These are phyloP conservation scores for Myopa testacea DNA, from an alignment of 2,888 invertebrate species.

Conservation along the genomic window DNA sequence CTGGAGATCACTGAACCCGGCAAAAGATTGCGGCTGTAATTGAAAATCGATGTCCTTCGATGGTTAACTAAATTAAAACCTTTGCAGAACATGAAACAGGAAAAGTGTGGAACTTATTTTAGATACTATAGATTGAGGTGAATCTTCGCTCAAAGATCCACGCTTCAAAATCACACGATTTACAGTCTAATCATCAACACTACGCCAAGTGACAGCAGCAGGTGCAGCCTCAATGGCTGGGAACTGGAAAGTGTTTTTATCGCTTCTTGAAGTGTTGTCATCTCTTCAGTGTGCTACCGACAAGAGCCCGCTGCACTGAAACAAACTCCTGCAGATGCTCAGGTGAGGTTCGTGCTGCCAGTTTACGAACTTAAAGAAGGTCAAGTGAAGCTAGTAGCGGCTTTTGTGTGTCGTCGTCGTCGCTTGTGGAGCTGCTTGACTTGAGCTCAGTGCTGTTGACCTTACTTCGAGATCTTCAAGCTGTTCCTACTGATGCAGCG, in stretches of 20 bases:
- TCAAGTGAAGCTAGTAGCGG: conserved; percentile 2
- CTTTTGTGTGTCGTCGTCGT: background rate
- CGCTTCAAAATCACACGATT: background rate
- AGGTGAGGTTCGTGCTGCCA: too few relatives aligned
- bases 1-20: too few relatives aligned
- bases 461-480: background rate
- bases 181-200: background rate
- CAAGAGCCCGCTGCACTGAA: too few relatives aligned
- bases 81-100: too few relatives aligned
- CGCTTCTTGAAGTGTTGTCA: background rate
- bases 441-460: background rate
- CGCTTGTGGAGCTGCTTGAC: background rate
- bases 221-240: background rate
- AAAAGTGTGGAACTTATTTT: background rate
- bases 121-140: too few relatives aligned
- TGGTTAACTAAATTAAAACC: too few relatives aligned
- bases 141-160: background rate
- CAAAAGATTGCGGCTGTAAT: too few relatives aligned
- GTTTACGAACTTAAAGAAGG: background rate
- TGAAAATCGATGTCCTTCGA: too few relatives aligned
- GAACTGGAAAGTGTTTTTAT: conserved; percentile 13
- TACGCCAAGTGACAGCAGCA: background rate
- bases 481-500: background rate
- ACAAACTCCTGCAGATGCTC: too few relatives aligned
- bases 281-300: background rate